Conservation (phyloP, 2,113 vertebrate genomes). For the Leuciscus idus region DNA sequence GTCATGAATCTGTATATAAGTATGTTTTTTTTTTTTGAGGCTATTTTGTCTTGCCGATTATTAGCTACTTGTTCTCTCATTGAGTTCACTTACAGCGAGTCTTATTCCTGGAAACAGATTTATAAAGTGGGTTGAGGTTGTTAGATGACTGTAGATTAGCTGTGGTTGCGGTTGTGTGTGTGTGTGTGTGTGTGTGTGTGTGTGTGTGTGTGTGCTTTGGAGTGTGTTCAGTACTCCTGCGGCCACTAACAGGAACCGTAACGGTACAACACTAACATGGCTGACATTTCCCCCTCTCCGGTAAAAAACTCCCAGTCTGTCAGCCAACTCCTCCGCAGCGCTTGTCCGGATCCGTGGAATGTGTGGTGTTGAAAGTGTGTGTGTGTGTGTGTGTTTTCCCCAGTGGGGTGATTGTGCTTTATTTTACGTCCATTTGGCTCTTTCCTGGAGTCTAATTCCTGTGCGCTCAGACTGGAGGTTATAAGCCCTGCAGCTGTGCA, state of each 20-base stretch:
- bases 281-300: background rate
- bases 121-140: conserved; percentile 6
- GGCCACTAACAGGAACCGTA: conserved; percentile 5
- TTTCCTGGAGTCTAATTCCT: conserved; percentile 48
- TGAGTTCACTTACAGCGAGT: background rate
- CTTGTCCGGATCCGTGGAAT: conserved; percentile 47
- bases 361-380: conserved; percentile 38
- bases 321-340: conserved; percentile 17
- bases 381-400: conserved; percentile 25
- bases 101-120: conserved; percentile 10
- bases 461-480: conserved; percentile 40
- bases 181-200: conserved; percentile 22
- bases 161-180: conserved; percentile 5
- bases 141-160: conserved; percentile 15
- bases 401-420: conserved; percentile 37
- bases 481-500: conserved; percentile 54
- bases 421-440: conserved; percentile 35
- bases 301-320: conserved; percentile 28
- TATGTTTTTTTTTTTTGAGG: background rate
- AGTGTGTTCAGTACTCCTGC: conserved; percentile 3
- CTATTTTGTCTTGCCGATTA: background rate
- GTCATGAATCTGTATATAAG: background rate
- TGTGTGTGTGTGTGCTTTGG: conserved; percentile 9
- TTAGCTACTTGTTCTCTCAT: background rate
- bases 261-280: background rate